Evolutionary conservation across 37 sponge, comb jelly and placozoan species (phyloP).

Genomic region (Hexactinellida sp.): DNA sequence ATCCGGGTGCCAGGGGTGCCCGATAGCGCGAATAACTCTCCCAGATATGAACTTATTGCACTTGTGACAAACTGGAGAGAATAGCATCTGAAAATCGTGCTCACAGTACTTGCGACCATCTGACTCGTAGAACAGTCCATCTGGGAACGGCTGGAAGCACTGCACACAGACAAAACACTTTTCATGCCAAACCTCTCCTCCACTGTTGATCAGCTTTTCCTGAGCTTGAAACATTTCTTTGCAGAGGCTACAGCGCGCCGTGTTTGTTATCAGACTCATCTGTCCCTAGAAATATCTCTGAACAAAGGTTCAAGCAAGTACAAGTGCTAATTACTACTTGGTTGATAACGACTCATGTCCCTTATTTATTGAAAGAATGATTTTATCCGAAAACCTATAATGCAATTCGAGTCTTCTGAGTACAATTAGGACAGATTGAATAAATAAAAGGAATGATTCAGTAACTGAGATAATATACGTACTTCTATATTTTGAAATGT

Average conservation of each 20-base stretch:
- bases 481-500: no score
- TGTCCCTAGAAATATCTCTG: neutral
- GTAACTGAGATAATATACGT: no score
- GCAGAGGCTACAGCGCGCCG: constrained; percentile 60
- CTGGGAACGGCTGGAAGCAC: constrained; percentile 93
- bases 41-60: constrained; percentile 76
- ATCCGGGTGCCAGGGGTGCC: constrained; percentile 86
- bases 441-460: no score
- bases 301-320: no score
- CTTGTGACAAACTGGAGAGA: constrained; percentile 85
- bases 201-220: constrained; percentile 81
- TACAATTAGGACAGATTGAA: no score
- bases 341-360: no score
- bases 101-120: constrained; percentile 97
- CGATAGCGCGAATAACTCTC: constrained; percentile 87
- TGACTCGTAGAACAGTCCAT: constrained; percentile 91
- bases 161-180: constrained; percentile 97
- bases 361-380: no score
- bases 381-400: no score
- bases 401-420: no score
- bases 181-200: constrained; percentile 92
- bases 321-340: no score
- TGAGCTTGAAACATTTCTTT: constrained; percentile 59
- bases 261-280: neutral
- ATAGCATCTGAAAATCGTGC: constrained; percentile 82